Percentiles rank a stretch among this genome's conserved stretches.
These are phyloP conservation scores for Drosophila mettleri DNA, from an alignment of 2,888 invertebrate species.

Conservation along the genomic window DNA sequence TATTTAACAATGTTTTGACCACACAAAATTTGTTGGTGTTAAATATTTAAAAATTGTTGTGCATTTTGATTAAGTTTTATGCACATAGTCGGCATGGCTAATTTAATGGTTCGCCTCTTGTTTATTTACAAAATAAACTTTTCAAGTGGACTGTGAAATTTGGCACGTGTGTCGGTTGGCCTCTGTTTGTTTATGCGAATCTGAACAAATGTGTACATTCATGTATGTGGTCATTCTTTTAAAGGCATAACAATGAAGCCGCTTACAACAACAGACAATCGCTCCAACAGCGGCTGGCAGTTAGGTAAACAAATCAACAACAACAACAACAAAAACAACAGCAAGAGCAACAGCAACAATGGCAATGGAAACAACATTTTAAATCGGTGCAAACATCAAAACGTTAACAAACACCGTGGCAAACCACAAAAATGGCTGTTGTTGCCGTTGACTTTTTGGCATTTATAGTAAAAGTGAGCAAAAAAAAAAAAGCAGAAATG, in stretches of 20 bases:
- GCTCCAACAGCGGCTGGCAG: conserved; percentile 44
- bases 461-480: conserved; percentile 21
- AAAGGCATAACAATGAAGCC: conserved; percentile 61
- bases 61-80: conserved; percentile 22
- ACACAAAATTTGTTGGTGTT: background rate
- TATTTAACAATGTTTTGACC: background rate
- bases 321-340: conserved; percentile 38
- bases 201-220: conserved; percentile 18
- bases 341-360: background rate
- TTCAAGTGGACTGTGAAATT: conserved; percentile 49
- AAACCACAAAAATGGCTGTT: conserved; percentile 34
- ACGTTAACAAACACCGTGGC: conserved; percentile 65
- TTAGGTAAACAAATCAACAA: conserved; percentile 57
- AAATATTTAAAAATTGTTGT: conserved; percentile 5
- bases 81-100: conserved; percentile 9
- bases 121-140: conserved; percentile 29
- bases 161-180: conserved; percentile 42
- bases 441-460: conserved; percentile 35
- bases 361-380: conserved; percentile 25
- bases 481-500: conserved; percentile 40
- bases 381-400: conserved; percentile 46
- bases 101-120: conserved; percentile 29
- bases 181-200: conserved; percentile 28
- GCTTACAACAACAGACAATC: conserved; percentile 59
- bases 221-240: conserved; percentile 27